A percentile compares a stretch with the other conserved stretches of the same genome.
Evolutionary conservation across 2,888 invertebrate species (phyloP).

Genomic region (Ashinkailepas kermadecensis): DNA sequence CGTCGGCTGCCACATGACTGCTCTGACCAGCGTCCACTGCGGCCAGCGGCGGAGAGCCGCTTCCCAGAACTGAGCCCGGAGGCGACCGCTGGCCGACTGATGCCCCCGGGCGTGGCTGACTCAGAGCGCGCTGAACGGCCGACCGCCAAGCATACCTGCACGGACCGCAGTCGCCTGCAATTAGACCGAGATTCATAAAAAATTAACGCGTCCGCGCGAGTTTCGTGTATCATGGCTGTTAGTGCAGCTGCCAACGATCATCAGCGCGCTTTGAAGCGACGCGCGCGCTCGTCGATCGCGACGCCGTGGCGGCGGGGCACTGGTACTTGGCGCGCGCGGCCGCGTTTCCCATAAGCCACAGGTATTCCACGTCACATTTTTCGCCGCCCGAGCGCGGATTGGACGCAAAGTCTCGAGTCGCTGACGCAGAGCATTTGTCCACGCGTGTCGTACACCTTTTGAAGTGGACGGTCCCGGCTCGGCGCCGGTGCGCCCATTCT

Average conservation of each 20-base stretch:
- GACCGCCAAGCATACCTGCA: neutral
- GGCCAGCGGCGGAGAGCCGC: neutral
- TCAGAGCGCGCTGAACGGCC: neutral
- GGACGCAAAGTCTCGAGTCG: neutral
- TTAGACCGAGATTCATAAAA: slow-evolving; percentile 3
- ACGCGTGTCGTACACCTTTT: neutral
- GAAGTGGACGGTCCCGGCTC: neutral
- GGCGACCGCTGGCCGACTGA: neutral
- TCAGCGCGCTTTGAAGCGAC: neutral
- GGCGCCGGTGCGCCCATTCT: neutral
- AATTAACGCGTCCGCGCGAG: neutral
- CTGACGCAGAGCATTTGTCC: neutral
- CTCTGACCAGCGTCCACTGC: neutral
- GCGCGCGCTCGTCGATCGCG: neutral
- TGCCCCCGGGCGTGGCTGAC: neutral
- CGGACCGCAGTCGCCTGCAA: neutral
- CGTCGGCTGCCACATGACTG: neutral
- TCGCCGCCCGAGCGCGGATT: neutral
- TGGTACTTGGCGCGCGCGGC: neutral
- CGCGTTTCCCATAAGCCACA: neutral
- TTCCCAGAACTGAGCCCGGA: neutral
- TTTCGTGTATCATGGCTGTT: slow-evolving; percentile 11
- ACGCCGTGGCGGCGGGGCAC: neutral
- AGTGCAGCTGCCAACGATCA: neutral
- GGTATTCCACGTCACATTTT: slow-evolving; percentile 15